Evolutionary conservation across 2,888 invertebrate species (phyloP).

Genomic region (Aquatica leii): DNA sequence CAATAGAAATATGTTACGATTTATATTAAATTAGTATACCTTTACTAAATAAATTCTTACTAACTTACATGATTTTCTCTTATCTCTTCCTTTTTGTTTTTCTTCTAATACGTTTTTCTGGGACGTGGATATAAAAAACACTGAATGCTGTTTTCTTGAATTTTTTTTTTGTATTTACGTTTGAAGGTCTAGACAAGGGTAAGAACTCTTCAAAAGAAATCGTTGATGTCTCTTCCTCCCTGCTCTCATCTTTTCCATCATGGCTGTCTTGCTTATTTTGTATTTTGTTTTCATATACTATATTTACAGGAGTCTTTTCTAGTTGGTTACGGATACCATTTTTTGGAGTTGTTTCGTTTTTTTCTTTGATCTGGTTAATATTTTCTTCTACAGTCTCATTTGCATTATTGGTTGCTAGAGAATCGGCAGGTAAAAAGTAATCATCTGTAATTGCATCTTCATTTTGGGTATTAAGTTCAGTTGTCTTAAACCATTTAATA

Average conservation of each 20-base stretch:
- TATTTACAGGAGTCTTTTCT: background rate
- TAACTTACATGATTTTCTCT: no score
- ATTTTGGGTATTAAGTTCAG: background rate
- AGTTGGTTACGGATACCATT: background rate
- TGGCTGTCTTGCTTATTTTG: background rate
- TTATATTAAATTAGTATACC: no score
- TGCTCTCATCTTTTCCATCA: background rate
- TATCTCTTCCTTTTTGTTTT: background rate
- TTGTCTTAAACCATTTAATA: background rate
- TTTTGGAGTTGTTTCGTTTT: background rate
- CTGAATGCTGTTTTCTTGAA: background rate
- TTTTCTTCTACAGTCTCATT: background rate
- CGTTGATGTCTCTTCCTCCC: background rate
- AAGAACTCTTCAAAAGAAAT: background rate
- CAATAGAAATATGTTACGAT: no score
- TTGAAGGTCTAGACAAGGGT: background rate
- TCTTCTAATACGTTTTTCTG: background rate
- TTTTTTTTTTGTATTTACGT: constrained; percentile 3
- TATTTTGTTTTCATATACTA: background rate
- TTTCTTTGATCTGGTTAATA: background rate
- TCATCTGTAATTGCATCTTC: background rate
- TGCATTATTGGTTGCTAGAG: background rate
- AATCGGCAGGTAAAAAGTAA: background rate
- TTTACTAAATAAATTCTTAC: no score
- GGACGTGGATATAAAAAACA: background rate